Evolutionary conservation across 1,140 invertebrate species (phyloP), one percentile per base, ranked within the genome.

Genomic region (Rhynchophorus ferrugineus): DNA sequence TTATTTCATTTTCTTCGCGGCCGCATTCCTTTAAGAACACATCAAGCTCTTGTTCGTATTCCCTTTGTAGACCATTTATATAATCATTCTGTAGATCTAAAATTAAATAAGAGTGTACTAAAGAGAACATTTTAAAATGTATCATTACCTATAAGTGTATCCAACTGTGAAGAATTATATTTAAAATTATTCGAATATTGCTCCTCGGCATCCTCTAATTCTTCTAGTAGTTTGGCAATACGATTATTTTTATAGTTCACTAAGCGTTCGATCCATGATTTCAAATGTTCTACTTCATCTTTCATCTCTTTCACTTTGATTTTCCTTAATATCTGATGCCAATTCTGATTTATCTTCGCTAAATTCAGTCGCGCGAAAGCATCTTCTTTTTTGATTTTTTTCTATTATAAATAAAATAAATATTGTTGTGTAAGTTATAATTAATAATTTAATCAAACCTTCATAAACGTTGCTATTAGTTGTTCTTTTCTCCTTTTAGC

Each of bases 271-370:
- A 85, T 84, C 49, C 72, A 77, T 37, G 68, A 58, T 60, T 74
- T 74, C 51, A 83, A 67, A 59, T 78, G 72, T 74, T 81, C 69
- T 3, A 87, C 75, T 43, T 85, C 77, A 8, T 79, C 66, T 20
- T 81, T 75, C 65, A 89, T 74, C 62, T 88, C 82, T 36, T 79
- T 78, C 54, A 80, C 81, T 73, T 89, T 89, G 37, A 83, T 77
- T 69, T 79, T 78, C 3, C 87, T 74, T 42, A 90, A 69, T 52
- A 85, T 77, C 36, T 79, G 80, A 44, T 87, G 77, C 87, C 87
- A 89, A 64, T 86, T 80, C 69, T 87, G 83, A 63, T 89, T 88
- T 14, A 90, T 83, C 71, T 90, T 90, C 0, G 86, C 85, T 53
- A 80, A 78, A 65, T 90, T 90, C 21, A 87, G 70, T 46, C 85